phyloP scores from a whole-genome alignment of 2,888 invertebrate species.

The Standfussiana lucernea region DNA sequence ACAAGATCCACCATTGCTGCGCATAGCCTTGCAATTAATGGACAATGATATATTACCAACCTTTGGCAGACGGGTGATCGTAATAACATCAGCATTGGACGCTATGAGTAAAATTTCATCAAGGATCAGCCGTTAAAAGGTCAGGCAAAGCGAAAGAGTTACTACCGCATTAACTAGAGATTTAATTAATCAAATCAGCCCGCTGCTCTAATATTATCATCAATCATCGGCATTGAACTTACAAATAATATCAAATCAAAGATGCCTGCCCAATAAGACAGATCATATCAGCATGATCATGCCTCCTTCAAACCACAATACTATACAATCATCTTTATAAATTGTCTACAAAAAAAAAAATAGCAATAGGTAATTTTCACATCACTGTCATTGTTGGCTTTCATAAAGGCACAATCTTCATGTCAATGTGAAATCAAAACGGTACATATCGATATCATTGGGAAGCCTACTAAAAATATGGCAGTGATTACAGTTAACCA shows the following conservation, averaged over 20 bases:
- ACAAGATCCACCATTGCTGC: background rate
- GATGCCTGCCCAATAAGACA: too few relatives aligned
- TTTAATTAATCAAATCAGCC: too few relatives aligned
- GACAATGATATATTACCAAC: background rate
- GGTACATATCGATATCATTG: slow-evolving; percentile 19
- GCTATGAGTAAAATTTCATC: too few relatives aligned
- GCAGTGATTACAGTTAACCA: background rate
- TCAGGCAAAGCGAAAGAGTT: background rate
- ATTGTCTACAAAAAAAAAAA: background rate
- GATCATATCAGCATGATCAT: background rate
- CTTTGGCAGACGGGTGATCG: background rate
- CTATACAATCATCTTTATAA: slow-evolving; percentile 1
- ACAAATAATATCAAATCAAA: too few relatives aligned
- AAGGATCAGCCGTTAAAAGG: too few relatives aligned
- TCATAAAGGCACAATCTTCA: slow-evolving; percentile 11
- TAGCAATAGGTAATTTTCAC: background rate
- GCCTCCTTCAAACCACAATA: background rate
- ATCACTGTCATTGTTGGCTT: background rate
- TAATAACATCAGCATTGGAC: too few relatives aligned
- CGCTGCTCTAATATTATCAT: too few relatives aligned
- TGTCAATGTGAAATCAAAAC: slow-evolving; percentile 18
- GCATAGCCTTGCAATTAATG: background rate
- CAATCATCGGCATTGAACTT: too few relatives aligned
- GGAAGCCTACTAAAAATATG: background rate
- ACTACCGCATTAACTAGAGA: too few relatives aligned